Evolutionary conservation across 2,888 invertebrate species (phyloP).

Genomic region (Drosophila paucipuncta): DNA sequence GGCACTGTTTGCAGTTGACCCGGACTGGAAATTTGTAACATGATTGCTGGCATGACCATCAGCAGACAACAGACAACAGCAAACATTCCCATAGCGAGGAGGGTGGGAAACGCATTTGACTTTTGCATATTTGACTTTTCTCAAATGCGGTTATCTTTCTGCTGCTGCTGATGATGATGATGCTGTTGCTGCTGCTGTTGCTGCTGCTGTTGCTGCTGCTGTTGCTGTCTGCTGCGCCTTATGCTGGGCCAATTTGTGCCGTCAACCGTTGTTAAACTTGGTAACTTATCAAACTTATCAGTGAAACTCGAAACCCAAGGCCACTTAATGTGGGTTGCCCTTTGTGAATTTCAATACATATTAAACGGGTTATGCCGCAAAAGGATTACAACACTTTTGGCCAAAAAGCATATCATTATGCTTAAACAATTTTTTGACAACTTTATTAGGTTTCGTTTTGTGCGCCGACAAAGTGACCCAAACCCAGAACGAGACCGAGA

Average conservation of each 20-base stretch:
- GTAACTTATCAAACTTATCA: conserved; percentile 78
- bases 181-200: conserved; percentile 21
- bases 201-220: neutral
- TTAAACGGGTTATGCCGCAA: conserved; percentile 80
- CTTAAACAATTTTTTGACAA: conserved; percentile 81
- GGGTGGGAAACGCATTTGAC: conserved; percentile 64
- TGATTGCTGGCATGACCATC: conserved; percentile 73
- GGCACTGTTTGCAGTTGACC: conserved; percentile 42
- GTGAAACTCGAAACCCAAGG: conserved; percentile 47
- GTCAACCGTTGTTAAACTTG: conserved; percentile 79
- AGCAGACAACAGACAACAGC: conserved; percentile 45
- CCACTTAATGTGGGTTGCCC: conserved; percentile 75
- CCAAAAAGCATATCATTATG: conserved; percentile 78
- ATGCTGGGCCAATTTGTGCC: conserved; percentile 69
- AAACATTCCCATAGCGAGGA: conserved; percentile 6
- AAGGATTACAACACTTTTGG: conserved; percentile 78
- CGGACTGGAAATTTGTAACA: conserved; percentile 71
- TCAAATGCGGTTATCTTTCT: conserved; percentile 57
- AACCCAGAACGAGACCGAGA: neutral
- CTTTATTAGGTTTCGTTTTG: conserved; percentile 75
- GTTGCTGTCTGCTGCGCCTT: conserved; percentile 21
- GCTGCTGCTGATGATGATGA: conserved; percentile 22
- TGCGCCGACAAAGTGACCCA: conserved; percentile 57
- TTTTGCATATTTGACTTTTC: conserved; percentile 81
- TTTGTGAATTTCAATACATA: conserved; percentile 78